A percentile compares a stretch with the other conserved stretches of the same genome.
phyloP scores from a whole-genome alignment of 2,888 invertebrate species.

The Amblyteles armatorius region DNA sequence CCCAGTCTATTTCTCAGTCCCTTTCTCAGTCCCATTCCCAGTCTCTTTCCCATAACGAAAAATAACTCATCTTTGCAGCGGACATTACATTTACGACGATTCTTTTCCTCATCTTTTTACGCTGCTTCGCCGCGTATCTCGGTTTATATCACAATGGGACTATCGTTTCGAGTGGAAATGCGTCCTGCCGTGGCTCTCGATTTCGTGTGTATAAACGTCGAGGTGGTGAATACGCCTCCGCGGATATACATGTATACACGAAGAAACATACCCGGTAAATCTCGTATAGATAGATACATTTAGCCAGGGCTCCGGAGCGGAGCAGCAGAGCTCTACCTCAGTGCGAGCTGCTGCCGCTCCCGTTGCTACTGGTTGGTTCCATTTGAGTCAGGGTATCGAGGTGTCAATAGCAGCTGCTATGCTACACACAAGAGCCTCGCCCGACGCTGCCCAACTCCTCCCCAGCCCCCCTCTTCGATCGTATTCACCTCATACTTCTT shows the following conservation, averaged over 20 bases:
- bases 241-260: slow-evolving; percentile 36
- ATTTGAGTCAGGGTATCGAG: slow-evolving; percentile 84
- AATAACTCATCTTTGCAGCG: background rate
- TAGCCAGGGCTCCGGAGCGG: slow-evolving; percentile 66
- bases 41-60: background rate
- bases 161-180: slow-evolving; percentile 28
- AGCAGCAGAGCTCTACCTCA: slow-evolving; percentile 69
- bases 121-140: slow-evolving; percentile 6
- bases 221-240: slow-evolving; percentile 7
- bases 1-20: too few relatives aligned
- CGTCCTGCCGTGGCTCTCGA: background rate
- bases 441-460: slow-evolving; percentile 72
- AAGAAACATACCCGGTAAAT: slow-evolving; percentile 43
- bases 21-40: background rate
- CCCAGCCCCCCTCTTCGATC: slow-evolving; percentile 49
- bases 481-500: slow-evolving; percentile 81
- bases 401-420: slow-evolving; percentile 84
- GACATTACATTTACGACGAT: slow-evolving; percentile 1
- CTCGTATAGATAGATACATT: slow-evolving; percentile 52
- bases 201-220: slow-evolving; percentile 26
- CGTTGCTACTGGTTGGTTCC: slow-evolving; percentile 77
- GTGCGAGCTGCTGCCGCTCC: slow-evolving; percentile 63
- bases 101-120: slow-evolving; percentile 5
- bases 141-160: slow-evolving; percentile 10
- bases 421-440: slow-evolving; percentile 81